Base-by-base conservation (phyloP, 2,113 vertebrate species). In the Ceyx margarethae region DNA sequence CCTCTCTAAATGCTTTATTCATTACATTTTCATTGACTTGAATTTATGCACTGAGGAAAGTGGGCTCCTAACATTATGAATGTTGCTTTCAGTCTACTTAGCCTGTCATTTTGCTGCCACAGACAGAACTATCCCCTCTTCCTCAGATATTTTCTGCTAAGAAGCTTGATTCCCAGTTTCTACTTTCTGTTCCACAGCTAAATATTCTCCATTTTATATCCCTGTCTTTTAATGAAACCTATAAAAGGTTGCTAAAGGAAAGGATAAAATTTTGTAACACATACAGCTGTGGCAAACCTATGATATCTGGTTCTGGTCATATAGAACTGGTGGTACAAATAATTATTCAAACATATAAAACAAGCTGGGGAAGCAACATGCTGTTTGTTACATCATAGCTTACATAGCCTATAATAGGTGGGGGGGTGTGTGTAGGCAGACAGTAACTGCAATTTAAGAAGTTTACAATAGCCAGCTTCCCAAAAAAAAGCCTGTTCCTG, bases 21-120 rank as follows among this genome's bases (percentile, higher is more conserved):
- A 37, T 92, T 90, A 91, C 67, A 46, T 82, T 92, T 93, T 93
- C 91, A 85, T 69, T 94, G 94, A 81, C 85, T 88, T 82, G 50
- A 91, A 89, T 95, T 95, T 82, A 96, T 82, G 84, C 81, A 64
- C 74, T 53, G 81, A 58, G 42, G 56, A 89, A 80, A 96, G 84
- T 60, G 81, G 66, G 51, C 71, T 96, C 58, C 89, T 78, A 77
- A 80, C 57, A 33, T 84, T 57, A 75, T 62, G 84, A 90, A 89
- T 62, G 62, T 67, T 89, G 45, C 81, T 90, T 92, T 94, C 90
- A 85, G 71, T 64, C 86, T 80, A 71, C 74, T 89, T 79, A 85
- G 83, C 69, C 40, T 57, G 71, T 85, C 58, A 40, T 81, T 81
- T 85, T 85, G 68, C 76, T 88, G 76, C 82, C 65, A 83, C 53